Evolutionary conservation across 2,797 vertebrate species (phyloP), one percentile per base, ranked within the genome.

Genomic region (Rhyacichthys aspro): DNA sequence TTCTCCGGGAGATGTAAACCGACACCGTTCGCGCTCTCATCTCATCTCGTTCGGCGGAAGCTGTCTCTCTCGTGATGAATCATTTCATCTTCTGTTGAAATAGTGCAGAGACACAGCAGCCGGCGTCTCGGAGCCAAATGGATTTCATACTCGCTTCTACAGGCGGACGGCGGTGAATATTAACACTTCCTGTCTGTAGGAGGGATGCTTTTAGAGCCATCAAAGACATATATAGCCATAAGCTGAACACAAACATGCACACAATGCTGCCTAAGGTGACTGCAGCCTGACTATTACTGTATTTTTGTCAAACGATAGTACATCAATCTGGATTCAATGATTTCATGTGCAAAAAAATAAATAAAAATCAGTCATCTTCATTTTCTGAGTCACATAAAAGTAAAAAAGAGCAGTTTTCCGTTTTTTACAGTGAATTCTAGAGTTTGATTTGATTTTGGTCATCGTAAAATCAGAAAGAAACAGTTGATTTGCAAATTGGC

Each of bases 11-110:
- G 81, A 88, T 79, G 72, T 70, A 83, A 83, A 81, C 84, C 63
- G 77, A 84, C 85, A 84, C 61, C 10, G 15, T 74, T 82, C 81
- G 70, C 45, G 33, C 78, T 82, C 72, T 86, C 79, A 71, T 83
- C 81, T 83, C 77, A 68, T 85, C 79, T 84, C 72, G 57, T 79
- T 78, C 81, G 81, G 60, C 68, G 23, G 85, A 76, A 83, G 76
- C 80, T 79, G 85, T 86, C 80, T 78, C 63, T 37, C 58, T 64
- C 73, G 70, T 88, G 88, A 89, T 88, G 79, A 86, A 89, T 90
- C 72, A 77, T 88, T 85, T 88, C 82, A 87, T 88, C 80, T 78
- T 58, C 74, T 74, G 67, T 56, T 79, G 78, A 67, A 49, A 67
- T 78, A 78, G 55, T 10, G 66, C 44, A 45, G 72, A 59, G 76